phyloP scores from a whole-genome alignment of 2,888 invertebrate species.

The Cremastinae sp. region DNA sequence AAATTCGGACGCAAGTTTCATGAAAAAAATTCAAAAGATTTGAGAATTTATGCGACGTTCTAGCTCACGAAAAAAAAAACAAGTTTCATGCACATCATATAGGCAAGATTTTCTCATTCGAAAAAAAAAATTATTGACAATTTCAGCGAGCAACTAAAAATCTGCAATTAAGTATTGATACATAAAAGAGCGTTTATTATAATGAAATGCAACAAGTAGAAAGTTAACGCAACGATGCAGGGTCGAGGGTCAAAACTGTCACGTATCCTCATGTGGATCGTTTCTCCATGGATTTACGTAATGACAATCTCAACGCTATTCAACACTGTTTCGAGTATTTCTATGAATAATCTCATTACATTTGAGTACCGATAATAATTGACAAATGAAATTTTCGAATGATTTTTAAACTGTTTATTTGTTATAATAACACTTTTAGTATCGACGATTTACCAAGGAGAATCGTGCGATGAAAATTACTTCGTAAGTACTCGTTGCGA shows the following conservation, averaged over 20 bases:
- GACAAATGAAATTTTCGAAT: not conserved
- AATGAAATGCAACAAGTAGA: slow-evolving; percentile 61
- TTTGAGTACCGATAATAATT: not conserved
- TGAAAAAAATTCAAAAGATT: not conserved
- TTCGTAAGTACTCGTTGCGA: too few relatives aligned
- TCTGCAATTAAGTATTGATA: slow-evolving; percentile 3
- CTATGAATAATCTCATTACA: slow-evolving; percentile 10
- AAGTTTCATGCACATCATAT: not conserved
- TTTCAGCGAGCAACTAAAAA: slow-evolving; percentile 10
- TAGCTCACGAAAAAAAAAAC: slow-evolving; percentile 1
- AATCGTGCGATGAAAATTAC: too few relatives aligned
- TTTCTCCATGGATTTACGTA: slow-evolving; percentile 50
- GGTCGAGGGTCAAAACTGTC: slow-evolving; percentile 73
- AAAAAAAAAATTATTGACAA: not conserved
- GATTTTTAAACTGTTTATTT: too few relatives aligned
- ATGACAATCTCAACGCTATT: slow-evolving; percentile 31
- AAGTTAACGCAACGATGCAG: slow-evolving; percentile 62
- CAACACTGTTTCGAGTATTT: slow-evolving; percentile 24
- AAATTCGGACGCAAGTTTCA: not conserved
- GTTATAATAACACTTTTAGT: too few relatives aligned
- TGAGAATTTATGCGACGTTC: not conserved
- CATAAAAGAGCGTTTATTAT: slow-evolving; percentile 24
- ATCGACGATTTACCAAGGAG: too few relatives aligned
- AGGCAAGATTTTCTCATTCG: not conserved
- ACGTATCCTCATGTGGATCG: slow-evolving; percentile 54